Base-by-base conservation (phyloP, 92 coral and sea anemone genomes). In the Paragorgia papillata region DNA sequence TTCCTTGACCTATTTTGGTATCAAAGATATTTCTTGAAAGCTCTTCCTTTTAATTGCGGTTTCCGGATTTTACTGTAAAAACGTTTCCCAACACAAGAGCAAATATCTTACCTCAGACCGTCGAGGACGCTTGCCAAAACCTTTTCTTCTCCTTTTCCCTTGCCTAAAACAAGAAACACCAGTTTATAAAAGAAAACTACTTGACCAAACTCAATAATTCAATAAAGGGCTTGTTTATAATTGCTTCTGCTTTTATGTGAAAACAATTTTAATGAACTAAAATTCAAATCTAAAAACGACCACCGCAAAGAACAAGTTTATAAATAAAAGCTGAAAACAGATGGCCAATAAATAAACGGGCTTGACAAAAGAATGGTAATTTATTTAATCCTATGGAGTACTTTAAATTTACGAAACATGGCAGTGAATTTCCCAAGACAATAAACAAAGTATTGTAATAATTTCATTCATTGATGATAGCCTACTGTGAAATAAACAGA, bases 101-200 rank as follows among this genome's bases (percentile, higher is more conserved):
- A 15, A 46, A 6, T 15, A 27, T 19, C 43, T n/a, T 53, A 71
- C 78, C 78, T 71, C 78, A 51, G 78, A 17, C 37, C 78, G 53
- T 19, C 78, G 37, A 9, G 75, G 48, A 33, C 32, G 29, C 25
- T 71, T 71, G 0, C 48, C 64, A 53, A 71, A 29, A 12, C 78
- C 78, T 27, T 58, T 57, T 55, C 54, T 71, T 39, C 33, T 51
- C 14, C 37, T 51, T 31, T 54, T 53, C 26, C 57, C 78, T 21
- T 71, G 78, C n/a, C 78, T 71, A 26, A 0, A 54, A 26, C 14
- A 64, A 6, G 15, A 14, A 32, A 32, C 22, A 53, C 0, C 10
- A 37, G 27, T 24, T 51, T 9, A 46, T 2, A 40, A 39, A n/a
- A n/a, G n/a, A n/a, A 35, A 22, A 10, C 44, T 66, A 1, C 27